Conservation (phyloP, 2,113 vertebrate species). For the Chloropsis cyanopogon region DNA sequence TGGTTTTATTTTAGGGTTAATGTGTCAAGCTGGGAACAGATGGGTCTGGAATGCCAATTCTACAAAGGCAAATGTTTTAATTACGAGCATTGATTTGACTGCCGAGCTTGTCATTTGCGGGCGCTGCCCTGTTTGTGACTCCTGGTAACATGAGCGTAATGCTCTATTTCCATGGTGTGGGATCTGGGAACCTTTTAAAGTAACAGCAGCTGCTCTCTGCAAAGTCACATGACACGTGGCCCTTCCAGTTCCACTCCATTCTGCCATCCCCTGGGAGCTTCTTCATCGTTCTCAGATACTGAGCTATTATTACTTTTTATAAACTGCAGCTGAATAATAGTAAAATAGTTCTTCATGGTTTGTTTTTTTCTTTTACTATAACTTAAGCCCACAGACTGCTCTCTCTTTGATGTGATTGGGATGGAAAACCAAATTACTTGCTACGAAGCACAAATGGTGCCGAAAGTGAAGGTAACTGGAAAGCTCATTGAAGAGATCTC, state of each 20-base stretch:
- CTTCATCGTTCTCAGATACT: neutral
- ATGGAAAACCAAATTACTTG: conserved; percentile 78
- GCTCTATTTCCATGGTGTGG: neutral
- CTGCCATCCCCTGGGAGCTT: neutral
- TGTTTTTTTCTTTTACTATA: neutral
- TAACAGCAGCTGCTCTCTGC: neutral
- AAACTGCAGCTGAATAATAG: neutral
- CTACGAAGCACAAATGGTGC: conserved; percentile 76
- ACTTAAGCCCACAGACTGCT: conserved; percentile 73
- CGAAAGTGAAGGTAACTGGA: conserved; percentile 78
- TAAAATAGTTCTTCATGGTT: neutral
- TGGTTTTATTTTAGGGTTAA: neutral
- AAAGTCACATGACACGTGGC: neutral
- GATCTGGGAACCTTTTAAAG: conserved; percentile 29
- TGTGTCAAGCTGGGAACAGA: neutral
- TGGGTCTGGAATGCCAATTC: neutral
- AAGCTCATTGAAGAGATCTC: conserved; percentile 85
- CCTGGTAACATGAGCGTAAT: neutral
- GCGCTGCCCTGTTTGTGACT: neutral
- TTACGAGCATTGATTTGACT: neutral
- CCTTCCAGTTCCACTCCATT: neutral
- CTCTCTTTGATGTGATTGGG: conserved; percentile 79
- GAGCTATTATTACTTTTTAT: neutral
- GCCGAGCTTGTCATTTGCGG: neutral
- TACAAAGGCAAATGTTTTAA: neutral